Evolutionary conservation across 2,888 invertebrate species (phyloP), one percentile per base, ranked within the genome.

Genomic region (Pocota personata): DNA sequence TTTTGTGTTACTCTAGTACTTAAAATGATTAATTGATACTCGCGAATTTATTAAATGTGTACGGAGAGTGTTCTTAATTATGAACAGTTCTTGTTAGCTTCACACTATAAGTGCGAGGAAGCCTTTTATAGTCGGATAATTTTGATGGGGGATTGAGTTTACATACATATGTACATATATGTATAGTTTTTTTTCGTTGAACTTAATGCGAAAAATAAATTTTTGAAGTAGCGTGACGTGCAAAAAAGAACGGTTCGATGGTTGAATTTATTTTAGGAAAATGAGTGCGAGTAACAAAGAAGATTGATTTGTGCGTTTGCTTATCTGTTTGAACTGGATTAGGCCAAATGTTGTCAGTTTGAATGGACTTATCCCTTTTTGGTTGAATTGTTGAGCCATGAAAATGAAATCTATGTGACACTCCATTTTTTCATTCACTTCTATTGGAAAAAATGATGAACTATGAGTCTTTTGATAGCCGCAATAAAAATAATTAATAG

Each of bases 101-200:
- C 21, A 5, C n/a, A n/a, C 1, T 66, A 7, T 1, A 43, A 60
- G 43, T 58, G 58, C 5, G 32, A 27, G 43, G 60, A 19, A 40
- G 73, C 27, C 50, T 73, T 73, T 52, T 60, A 62, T 73, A 73
- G 62, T 30, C 27, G 40, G 8, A 4, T n/a, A 35, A 37, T 16
- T 60, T 35, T 43, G 37, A 24, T 52, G 37, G 24, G 0, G n/a
- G 43, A 46, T n/a, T n/a, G 35, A 3, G 7, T 7, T 1, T 30
- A 30, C 30, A 30, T 30, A 32, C 32, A 10, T 10, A 8, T 32
- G 1, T 32, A 5, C 7, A 30, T 30, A 30, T 30, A 7, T 7
- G 40, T 37, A 35, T 52, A 10, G 19, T 10, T 50, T 19, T 35
- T 46, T 46, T 19, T 19, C 46, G 21, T 21, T 14, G 30, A 32